Conservation (phyloP, 1,140 invertebrate genomes). For the Lasaia peninsularis region DNA sequence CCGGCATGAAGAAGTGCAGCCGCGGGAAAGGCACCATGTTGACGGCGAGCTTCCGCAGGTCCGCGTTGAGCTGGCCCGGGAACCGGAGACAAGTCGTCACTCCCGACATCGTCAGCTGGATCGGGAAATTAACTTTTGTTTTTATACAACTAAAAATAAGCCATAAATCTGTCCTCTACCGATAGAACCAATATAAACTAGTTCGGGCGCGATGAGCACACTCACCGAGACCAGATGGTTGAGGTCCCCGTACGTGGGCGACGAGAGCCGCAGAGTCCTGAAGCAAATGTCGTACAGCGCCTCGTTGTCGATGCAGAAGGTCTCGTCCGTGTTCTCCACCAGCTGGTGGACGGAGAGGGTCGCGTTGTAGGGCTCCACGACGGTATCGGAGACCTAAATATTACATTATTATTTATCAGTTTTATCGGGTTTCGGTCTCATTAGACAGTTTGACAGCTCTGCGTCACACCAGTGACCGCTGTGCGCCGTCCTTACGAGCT, state of each 20-base stretch:
- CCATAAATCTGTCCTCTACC: too few relatives aligned
- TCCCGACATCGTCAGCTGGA: conserved; percentile 84
- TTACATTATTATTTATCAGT: not conserved
- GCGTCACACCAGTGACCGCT: too few relatives aligned
- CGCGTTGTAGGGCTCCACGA: conserved; percentile 49
- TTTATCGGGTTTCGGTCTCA: not conserved
- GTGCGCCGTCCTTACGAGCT: too few relatives aligned
- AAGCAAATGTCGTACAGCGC: conserved; percentile 95
- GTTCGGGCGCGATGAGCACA: not conserved
- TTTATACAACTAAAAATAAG: too few relatives aligned
- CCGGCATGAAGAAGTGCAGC: conserved; percentile 90
- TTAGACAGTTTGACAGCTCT: not conserved
- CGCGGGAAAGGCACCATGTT: conserved; percentile 22
- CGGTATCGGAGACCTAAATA: conserved; percentile 77
- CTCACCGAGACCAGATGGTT: conserved; percentile 86
- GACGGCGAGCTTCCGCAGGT: conserved; percentile 55
- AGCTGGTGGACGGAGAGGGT: conserved; percentile 88
- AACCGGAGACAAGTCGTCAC: conserved; percentile 83
- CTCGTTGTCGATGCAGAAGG: conserved; percentile 83
- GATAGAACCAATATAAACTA: too few relatives aligned
- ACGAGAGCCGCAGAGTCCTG: conserved; percentile 87
- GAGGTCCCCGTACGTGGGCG: conserved; percentile 87
- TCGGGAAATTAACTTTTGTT: too few relatives aligned
- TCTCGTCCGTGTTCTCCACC: conserved; percentile 88
- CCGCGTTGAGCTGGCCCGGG: conserved; percentile 84